Base-by-base conservation (phyloP, 2,888 invertebrate genomes). In the Thymelicus acteon region DNA sequence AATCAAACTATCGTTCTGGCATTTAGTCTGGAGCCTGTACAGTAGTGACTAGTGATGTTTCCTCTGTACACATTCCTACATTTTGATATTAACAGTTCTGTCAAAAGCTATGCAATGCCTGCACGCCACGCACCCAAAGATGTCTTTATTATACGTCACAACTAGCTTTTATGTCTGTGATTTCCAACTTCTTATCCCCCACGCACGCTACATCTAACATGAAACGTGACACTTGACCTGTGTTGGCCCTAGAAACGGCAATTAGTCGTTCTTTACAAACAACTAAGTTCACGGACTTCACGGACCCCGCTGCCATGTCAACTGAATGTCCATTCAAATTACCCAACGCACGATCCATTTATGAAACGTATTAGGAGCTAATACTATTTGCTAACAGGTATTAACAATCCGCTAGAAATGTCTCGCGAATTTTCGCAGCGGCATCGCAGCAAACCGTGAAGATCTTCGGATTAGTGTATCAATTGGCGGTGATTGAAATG, bases 221-320 rank as follows among this genome's bases (percentile, higher is more conserved):
- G 54, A 54, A 54, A 24, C 24, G 12, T 24, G 54, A 31, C 24
- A 24, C n/a, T 54, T 54, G 54, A 54, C 54, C 54, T 24, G 19
- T 24, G 7, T 12, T 0, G 10, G 24, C 10, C 54, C 12, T 12
- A 24, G 19, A 54, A 54, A 7, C 24, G 12, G 54, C 54, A 24
- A 31, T 19, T 24, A 54, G 19, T 24, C 6, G 12, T 54, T 54
- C 24, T 52, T 52, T 52, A 52, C 40, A 62, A 52, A 63, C 19
- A 54, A 52, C 54, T 44, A 24, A 40, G 61, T 61, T 61, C 67
- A 67, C 52, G 67, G 54, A 61, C 67, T 61, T 61, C 67, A 67
- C 52, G 67, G 54, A 61, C 67, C 39, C 40, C 39, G 58, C 58
- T 3, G 13, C 39, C 13, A 12, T 67, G 49, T 49, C 49, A 15